Conservation (phyloP, 2,888 invertebrate genomes). For the Agrotis ipsilon region DNA sequence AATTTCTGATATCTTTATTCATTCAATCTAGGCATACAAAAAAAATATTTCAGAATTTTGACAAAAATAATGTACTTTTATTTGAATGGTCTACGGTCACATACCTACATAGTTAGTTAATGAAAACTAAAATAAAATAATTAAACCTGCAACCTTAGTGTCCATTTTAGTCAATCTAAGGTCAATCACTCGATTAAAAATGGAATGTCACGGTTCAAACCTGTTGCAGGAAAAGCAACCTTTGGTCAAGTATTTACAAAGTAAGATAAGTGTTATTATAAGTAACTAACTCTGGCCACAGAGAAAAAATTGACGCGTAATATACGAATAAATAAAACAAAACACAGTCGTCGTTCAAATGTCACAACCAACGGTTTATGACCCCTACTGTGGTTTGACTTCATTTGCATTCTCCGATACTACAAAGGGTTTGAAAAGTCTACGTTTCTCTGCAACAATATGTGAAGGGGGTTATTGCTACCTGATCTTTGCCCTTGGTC, state of each 20-base stretch:
- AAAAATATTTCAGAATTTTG: constrained; percentile 2
- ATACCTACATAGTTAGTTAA: neutral
- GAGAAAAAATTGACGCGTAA: constrained; percentile 36
- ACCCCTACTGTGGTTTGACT: constrained; percentile 66
- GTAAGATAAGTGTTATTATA: constrained; percentile 13
- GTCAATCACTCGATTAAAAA: constrained; percentile 41
- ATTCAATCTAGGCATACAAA: neutral
- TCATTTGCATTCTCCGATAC: constrained; percentile 63
- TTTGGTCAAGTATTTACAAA: constrained; percentile 4
- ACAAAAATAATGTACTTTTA: constrained; percentile 1
- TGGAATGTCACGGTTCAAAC: constrained; percentile 42
- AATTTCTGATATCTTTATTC: constrained; percentile 20
- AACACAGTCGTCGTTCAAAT: constrained; percentile 57
- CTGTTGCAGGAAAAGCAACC: constrained; percentile 10
- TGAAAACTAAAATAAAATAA: constrained; percentile 9
- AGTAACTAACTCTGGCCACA: constrained; percentile 5
- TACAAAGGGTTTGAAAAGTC: constrained; percentile 51
- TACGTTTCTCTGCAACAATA: constrained; percentile 44
- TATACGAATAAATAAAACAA: constrained; percentile 17
- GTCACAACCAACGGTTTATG: constrained; percentile 53
- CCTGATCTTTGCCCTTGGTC: constrained; percentile 34
- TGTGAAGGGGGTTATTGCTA: constrained; percentile 53
- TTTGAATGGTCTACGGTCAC: neutral
- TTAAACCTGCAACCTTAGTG: constrained; percentile 23
- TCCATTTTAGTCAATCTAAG: constrained; percentile 37